phyloP scores from a whole-genome alignment of 2,113 vertebrate genomes.

The Ammodytes marinus region DNA sequence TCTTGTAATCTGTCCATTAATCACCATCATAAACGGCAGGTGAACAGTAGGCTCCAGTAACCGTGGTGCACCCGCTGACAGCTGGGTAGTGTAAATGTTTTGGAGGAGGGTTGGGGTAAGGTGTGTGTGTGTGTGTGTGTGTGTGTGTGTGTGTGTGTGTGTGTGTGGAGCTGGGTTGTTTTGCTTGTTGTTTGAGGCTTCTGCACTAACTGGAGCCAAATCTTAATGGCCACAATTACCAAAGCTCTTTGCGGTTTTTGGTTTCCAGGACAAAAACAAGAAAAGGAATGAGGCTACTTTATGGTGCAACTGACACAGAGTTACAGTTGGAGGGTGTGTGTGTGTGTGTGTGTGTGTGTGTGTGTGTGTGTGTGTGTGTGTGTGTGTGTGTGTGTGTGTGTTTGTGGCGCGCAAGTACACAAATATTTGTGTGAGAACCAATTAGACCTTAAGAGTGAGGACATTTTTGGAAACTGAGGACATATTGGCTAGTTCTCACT shows the following conservation, averaged over 20 bases:
- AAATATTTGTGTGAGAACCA: too few species aligned
- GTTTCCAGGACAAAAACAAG: slow-evolving; percentile 5
- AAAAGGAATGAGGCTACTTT: not conserved
- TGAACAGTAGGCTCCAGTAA: slow-evolving; percentile 63
- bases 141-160: not conserved
- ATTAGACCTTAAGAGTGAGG: too few species aligned
- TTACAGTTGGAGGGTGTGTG: slow-evolving; percentile 22
- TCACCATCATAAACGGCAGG: slow-evolving; percentile 72
- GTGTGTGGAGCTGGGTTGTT: slow-evolving; percentile 29
- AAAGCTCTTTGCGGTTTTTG: slow-evolving; percentile 11
- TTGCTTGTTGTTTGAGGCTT: slow-evolving; percentile 44
- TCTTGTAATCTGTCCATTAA: slow-evolving; percentile 71
- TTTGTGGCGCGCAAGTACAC: too few species aligned
- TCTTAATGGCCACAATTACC: slow-evolving; percentile 30
- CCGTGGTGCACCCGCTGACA: slow-evolving; percentile 45
- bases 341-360: too few species aligned
- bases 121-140: not conserved
- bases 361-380: too few species aligned
- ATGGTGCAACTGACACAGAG: slow-evolving; percentile 26
- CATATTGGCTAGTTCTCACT: too few species aligned
- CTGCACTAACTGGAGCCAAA: slow-evolving; percentile 42
- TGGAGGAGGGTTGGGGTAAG: slow-evolving; percentile 1
- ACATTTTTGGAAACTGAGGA: too few species aligned
- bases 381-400: too few species aligned
- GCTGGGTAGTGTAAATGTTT: slow-evolving; percentile 59